phyloP scores from a whole-genome alignment of 2,888 invertebrate species.

The Ophion ventricosus region DNA sequence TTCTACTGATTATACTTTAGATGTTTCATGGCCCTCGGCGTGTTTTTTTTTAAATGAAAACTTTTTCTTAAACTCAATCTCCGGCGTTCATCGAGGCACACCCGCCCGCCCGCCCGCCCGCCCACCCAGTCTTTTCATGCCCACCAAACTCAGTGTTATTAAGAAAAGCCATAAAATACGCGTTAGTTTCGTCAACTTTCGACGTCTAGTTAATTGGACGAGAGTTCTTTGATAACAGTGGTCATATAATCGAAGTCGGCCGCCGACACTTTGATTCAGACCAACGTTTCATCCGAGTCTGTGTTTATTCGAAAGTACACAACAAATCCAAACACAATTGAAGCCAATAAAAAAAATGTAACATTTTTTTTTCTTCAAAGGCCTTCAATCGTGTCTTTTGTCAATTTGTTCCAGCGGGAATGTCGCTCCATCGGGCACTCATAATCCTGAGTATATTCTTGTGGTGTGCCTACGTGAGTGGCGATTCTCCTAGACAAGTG shows the following conservation, averaged over 20 bases:
- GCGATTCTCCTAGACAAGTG: slow-evolving; percentile 60
- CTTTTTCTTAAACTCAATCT: slow-evolving; percentile 46
- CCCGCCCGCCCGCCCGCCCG: no score
- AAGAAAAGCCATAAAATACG: slow-evolving; percentile 28
- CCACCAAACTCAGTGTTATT: slow-evolving; percentile 9
- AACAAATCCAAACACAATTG: no score
- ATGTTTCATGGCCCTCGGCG: slow-evolving; percentile 28
- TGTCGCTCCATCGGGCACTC: slow-evolving; percentile 71
- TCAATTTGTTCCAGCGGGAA: slow-evolving; percentile 70
- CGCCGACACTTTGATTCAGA: no score
- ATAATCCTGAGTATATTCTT: slow-evolving; percentile 72
- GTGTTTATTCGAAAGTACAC: no score
- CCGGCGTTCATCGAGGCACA: slow-evolving; percentile 15
- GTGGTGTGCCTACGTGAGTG: slow-evolving; percentile 71
- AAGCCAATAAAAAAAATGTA: no score
- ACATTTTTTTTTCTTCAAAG: no score
- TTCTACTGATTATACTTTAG: slow-evolving; percentile 10
- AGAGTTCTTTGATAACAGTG: not conserved
- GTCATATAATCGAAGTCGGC: no score
- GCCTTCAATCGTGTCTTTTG: no score
- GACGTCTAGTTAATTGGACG: slow-evolving; percentile 31
- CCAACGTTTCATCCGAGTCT: no score
- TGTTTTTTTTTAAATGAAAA: slow-evolving; percentile 35
- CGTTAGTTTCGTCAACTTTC: slow-evolving; percentile 12
- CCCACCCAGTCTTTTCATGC: no score